Evolutionary conservation across 2,888 invertebrate genomes (phyloP), one percentile per base, ranked within the genome.

Genomic region (Drosophila niveifrons): DNA sequence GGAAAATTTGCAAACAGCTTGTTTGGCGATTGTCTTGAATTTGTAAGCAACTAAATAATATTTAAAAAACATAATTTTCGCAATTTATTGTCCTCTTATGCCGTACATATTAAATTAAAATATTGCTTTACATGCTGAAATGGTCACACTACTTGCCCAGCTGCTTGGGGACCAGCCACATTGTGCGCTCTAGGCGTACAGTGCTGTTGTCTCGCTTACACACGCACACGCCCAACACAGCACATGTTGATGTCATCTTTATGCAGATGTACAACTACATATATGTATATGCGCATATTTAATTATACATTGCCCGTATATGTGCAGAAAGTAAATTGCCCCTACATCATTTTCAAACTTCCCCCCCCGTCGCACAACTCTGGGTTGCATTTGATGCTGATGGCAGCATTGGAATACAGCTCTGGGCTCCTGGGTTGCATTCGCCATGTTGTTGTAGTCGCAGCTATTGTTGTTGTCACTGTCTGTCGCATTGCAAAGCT

Each of bases 391-490:
- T 64, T 46, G 56, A 59, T 39, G 7, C 46, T 69, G 64, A 68
- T 83, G 66, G 2, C 23, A 7, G 2, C 8, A 11, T 3, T 41
- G 48, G 29, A 80, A 80, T 80, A 74, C 80, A 80, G 63, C 80
- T 66, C 80, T 80, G 80, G 11, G 67, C n/a, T 61, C 46, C 83
- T 76, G 83, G 78, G 80, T 80, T 80, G 80, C 80, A 80, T 82
- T 83, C 50, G 29, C 17, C 36, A 36, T 36, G 36, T 31, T 56
- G 10, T 29, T 15, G 53, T 44, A 11, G 8, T 36, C 3, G 8
- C 23, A 31, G 31, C 3, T n/a, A n/a, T 28, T 56, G 10, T 31
- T 15, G 53, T 44, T 17, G 9, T 39, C 15, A 2, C 23, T 36
- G 15, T 36, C 11, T 29, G 31, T 28, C 15, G 39, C 39, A 63